Conservation (phyloP, 2,113 vertebrate genomes). For the Pteruthius melanotis region DNA sequence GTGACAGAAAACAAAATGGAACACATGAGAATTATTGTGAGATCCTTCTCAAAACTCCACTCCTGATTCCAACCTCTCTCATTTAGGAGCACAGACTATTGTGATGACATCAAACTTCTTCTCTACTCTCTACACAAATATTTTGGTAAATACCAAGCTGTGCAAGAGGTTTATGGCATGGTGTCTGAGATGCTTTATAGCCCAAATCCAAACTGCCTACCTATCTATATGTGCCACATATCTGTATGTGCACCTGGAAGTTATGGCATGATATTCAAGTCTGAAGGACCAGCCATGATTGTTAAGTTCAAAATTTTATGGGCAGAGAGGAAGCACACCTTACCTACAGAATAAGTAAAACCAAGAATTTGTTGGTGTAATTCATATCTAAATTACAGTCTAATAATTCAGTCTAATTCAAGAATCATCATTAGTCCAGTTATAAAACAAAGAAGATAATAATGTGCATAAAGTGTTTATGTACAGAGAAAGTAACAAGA, state of each 20-base stretch:
- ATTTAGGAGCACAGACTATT: background rate
- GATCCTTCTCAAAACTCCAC: background rate
- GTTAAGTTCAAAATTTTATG: background rate
- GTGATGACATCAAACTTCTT: background rate
- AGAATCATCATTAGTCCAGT: background rate
- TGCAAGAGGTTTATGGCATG: background rate
- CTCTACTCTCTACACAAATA: background rate
- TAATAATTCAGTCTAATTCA: background rate
- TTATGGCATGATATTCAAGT: background rate
- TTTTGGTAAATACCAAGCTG: background rate
- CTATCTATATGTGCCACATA: too few relatives aligned
- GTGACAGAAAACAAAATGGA: accelerated
- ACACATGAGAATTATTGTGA: background rate
- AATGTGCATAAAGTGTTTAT: background rate
- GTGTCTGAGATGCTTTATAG: background rate
- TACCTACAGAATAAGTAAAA: background rate
- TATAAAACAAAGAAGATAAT: background rate
- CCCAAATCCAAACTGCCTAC: background rate
- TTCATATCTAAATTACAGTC: background rate
- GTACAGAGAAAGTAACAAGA: background rate
- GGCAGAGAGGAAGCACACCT: background rate
- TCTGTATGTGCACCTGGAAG: background rate
- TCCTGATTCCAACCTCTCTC: background rate
- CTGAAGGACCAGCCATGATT: background rate
- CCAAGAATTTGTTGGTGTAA: background rate